Evolutionary conservation across 1,140 invertebrate species (phyloP).

Genomic region (Drosophila melanogaster): Release_6_plus_ISO1_MT NT_033779.5:15422501-15423000

Average conservation of each 20-base stretch:
- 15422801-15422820: slow-evolving; percentile 51
- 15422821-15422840: slow-evolving; percentile 74
- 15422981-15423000: slow-evolving; percentile 84
- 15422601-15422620: slow-evolving; percentile 72
- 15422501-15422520: not conserved
- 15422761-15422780: slow-evolving; percentile 75
- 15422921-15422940: slow-evolving; percentile 76
- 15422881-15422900: slow-evolving; percentile 46
- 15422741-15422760: slow-evolving; percentile 65
- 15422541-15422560: slow-evolving; percentile 42
- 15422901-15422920: slow-evolving; percentile 58
- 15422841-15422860: slow-evolving; percentile 58
- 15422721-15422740: slow-evolving; percentile 35
- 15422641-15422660: slow-evolving; percentile 69
- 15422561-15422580: slow-evolving; percentile 76
- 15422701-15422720: slow-evolving; percentile 35
- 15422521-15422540: slow-evolving; percentile 13
- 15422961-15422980: slow-evolving; percentile 83
- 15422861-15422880: slow-evolving; percentile 44
- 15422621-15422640: slow-evolving; percentile 60
- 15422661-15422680: slow-evolving; percentile 76
- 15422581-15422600: slow-evolving; percentile 62
- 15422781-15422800: slow-evolving; percentile 67
- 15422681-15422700: slow-evolving; percentile 61
- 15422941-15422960: slow-evolving; percentile 68